Evolutionary conservation across 2,113 vertebrate species (phyloP).

Genomic region (Triplophysa rosa): DNA sequence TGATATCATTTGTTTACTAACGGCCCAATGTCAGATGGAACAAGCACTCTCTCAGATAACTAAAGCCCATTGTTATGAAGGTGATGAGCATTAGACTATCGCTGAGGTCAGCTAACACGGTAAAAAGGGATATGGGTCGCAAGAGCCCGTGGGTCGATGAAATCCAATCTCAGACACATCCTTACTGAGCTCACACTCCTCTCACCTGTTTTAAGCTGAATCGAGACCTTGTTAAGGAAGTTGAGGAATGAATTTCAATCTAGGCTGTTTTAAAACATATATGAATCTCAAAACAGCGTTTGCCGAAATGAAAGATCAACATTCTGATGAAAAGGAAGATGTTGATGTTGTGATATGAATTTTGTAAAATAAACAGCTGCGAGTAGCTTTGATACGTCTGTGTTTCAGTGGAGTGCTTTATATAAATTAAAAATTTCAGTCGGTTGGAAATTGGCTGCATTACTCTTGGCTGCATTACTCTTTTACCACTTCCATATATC

Average conservation of each 20-base stretch:
- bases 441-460: too few relatives aligned
- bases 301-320: neutral
- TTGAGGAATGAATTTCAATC: constrained; percentile 18
- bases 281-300: neutral
- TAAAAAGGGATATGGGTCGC: neutral
- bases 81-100: neutral
- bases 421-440: neutral
- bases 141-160: constrained; percentile 6
- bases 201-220: constrained; percentile 28
- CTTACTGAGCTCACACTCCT: constrained; percentile 21
- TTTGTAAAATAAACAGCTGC: neutral
- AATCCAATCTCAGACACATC: constrained; percentile 29
- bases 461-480: too few relatives aligned
- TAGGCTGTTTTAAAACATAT: neutral
- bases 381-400: neutral
- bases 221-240: constrained; percentile 16
- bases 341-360: neutral
- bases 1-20: neutral
- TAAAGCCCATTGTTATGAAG: neutral
- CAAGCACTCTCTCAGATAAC: neutral
- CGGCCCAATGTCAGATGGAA: neutral
- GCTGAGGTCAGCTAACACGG: constrained; percentile 4
- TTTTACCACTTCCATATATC: neutral
- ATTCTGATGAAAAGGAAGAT: neutral
- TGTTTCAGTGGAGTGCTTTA: constrained; percentile 3